A percentile compares a stretch with the other conserved stretches of the same genome.
Evolutionary conservation across 2,888 invertebrate species (phyloP).

Genomic region (Campoletis raptor): DNA sequence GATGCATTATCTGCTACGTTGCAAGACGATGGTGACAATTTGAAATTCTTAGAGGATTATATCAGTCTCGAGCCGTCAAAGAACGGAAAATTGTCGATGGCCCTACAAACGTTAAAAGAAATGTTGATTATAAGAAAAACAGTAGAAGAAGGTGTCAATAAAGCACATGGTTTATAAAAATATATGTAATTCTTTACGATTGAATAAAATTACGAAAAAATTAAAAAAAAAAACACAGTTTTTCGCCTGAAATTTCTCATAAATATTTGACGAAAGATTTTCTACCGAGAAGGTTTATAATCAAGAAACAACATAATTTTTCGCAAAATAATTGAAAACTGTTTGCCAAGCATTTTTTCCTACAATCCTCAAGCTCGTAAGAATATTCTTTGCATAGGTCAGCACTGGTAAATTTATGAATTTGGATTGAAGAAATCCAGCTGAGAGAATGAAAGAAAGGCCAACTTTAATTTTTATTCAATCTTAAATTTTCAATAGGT

Average conservation of each 20-base stretch:
- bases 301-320: neutral
- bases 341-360: neutral
- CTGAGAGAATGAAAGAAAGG: neutral
- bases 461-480: neutral
- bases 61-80: slow-evolving; percentile 88
- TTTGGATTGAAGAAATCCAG: neutral
- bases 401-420: neutral
- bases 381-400: neutral
- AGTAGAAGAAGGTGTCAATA: slow-evolving; percentile 88
- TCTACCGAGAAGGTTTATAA: neutral
- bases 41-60: slow-evolving; percentile 88
- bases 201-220: slow-evolving; percentile 21
- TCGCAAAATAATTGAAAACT: neutral
- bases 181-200: slow-evolving; percentile 68
- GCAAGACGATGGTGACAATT: slow-evolving; percentile 85
- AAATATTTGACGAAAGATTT: neutral
- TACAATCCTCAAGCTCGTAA: neutral
- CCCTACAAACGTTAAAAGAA: slow-evolving; percentile 90
- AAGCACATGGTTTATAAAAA: slow-evolving; percentile 88
- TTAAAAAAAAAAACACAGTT: slow-evolving; percentile 7
- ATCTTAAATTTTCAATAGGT: neutral
- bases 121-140: slow-evolving; percentile 87
- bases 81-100: slow-evolving; percentile 89
- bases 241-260: neutral
- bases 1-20: slow-evolving; percentile 86